Percentiles rank a stretch among this genome's conserved stretches.
These are phyloP conservation scores for Bombylius major DNA, from an alignment of 2,888 invertebrate species.

Conservation along the genomic window DNA sequence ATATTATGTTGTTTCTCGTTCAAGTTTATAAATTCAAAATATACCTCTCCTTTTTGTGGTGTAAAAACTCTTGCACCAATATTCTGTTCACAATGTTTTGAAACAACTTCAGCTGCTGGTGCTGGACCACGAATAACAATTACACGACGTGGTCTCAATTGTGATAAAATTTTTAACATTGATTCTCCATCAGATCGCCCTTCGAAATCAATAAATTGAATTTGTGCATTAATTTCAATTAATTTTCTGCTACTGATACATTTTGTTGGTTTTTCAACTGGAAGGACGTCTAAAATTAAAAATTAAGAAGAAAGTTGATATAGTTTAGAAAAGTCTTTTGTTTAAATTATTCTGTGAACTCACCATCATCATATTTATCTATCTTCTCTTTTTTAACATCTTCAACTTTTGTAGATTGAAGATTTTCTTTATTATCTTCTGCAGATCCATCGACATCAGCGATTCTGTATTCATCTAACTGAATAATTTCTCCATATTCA, in stretches of 20 bases:
- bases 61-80: slow-evolving; percentile 67
- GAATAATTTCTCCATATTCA: slow-evolving; percentile 93
- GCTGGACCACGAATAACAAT: slow-evolving; percentile 62
- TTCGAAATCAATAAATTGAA: slow-evolving; percentile 95
- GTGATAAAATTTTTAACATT: slow-evolving; percentile 64
- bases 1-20: neutral
- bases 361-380: slow-evolving; percentile 13
- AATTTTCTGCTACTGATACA: slow-evolving; percentile 63
- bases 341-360: neutral
- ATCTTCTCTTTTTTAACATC: slow-evolving; percentile 18
- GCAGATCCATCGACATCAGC: slow-evolving; percentile 46
- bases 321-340: neutral
- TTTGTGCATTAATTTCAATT: slow-evolving; percentile 68
- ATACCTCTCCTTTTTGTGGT: slow-evolving; percentile 64
- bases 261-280: slow-evolving; percentile 78
- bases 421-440: slow-evolving; percentile 29
- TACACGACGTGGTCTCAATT: slow-evolving; percentile 67
- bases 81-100: slow-evolving; percentile 53
- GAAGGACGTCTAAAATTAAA: slow-evolving; percentile 30
- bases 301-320: slow-evolving; percentile 1
- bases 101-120: slow-evolving; percentile 55
- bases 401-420: slow-evolving; percentile 16
- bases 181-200: slow-evolving; percentile 83
- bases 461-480: slow-evolving; percentile 82
- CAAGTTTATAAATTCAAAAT: neutral